phyloP scores from a whole-genome alignment of 2,113 vertebrate genomes.

The Channa argus region DNA sequence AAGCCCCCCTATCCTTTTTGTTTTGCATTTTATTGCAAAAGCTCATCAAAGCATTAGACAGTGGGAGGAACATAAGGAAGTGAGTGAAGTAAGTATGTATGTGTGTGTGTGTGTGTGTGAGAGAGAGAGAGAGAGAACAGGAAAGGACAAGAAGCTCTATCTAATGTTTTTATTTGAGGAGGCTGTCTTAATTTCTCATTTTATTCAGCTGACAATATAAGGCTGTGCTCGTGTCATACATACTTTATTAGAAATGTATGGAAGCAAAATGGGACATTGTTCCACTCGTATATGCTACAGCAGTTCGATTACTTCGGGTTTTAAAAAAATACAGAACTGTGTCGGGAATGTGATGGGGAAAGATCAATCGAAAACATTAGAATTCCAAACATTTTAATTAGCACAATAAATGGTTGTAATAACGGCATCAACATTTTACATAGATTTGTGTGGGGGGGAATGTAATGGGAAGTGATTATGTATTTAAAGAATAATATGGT shows the following conservation, averaged over 20 bases:
- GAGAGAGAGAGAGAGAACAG: not conserved
- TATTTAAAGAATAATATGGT: not conserved
- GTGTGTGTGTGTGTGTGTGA: slow-evolving; percentile 25
- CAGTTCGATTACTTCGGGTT: not conserved
- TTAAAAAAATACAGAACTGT: not conserved
- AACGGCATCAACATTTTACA: not conserved
- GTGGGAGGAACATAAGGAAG: slow-evolving; percentile 7
- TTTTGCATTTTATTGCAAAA: slow-evolving; percentile 82
- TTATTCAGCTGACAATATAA: not conserved
- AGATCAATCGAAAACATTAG: not conserved
- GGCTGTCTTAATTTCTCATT: slow-evolving; percentile 1
- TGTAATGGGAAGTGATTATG: not conserved
- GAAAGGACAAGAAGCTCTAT: not conserved
- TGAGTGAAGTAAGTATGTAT: slow-evolving; percentile 9
- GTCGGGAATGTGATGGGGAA: too few species aligned
- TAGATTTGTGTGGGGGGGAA: not conserved
- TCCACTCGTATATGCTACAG: not conserved
- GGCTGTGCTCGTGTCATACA: not conserved
- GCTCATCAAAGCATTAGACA: slow-evolving; percentile 74
- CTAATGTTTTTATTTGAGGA: slow-evolving; percentile 1
- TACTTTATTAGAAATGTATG: not conserved
- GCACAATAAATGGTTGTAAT: too few species aligned
- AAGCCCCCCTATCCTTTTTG: slow-evolving; percentile 66
- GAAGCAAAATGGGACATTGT: not conserved
- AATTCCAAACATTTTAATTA: not conserved